Evolutionary conservation across 1,140 invertebrate species (phyloP).

Genomic region (Hycleus phaleratus): DNA sequence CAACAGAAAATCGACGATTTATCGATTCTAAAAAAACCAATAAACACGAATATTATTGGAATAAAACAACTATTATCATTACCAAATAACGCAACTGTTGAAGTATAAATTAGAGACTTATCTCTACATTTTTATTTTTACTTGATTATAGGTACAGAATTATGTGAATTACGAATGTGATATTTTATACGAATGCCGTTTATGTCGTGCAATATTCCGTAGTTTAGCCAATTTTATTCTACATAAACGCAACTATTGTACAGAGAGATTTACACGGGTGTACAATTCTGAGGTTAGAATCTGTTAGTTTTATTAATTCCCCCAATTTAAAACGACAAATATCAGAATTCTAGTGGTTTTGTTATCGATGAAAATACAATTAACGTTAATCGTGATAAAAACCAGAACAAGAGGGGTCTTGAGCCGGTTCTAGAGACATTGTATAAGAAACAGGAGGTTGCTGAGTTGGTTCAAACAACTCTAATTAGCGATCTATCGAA

Average conservation of each 20-base stretch:
- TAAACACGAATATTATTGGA: conserved; percentile 40
- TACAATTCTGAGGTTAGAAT: neutral
- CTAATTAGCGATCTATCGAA: conserved; percentile 20
- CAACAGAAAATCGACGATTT: conserved; percentile 22
- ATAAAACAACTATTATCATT: conserved; percentile 36
- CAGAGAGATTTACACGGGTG: conserved; percentile 24
- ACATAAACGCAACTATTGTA: conserved; percentile 53
- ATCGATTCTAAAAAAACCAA: conserved; percentile 37
- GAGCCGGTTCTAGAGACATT: conserved; percentile 26
- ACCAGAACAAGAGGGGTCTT: neutral
- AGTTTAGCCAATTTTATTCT: conserved; percentile 53
- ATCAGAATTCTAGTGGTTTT: neutral
- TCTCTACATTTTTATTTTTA: too few species aligned
- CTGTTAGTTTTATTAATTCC: neutral
- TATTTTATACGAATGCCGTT: conserved; percentile 53
- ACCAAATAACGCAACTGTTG: conserved; percentile 39
- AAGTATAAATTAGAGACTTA: conserved; percentile 28
- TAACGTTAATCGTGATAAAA: too few species aligned
- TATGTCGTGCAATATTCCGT: conserved; percentile 52
- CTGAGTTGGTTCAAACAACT: conserved; percentile 9
- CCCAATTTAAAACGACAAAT: too few species aligned
- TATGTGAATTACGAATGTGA: conserved; percentile 53
- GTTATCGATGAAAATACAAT: neutral
- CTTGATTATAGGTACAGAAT: conserved; percentile 40
- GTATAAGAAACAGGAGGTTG: conserved; percentile 15